Percentiles rank a stretch among this genome's conserved stretches.
These are phyloP conservation scores for Trissoscelio sp. DNA, from an alignment of 2,888 invertebrate species.

Conservation along the genomic window DNA sequence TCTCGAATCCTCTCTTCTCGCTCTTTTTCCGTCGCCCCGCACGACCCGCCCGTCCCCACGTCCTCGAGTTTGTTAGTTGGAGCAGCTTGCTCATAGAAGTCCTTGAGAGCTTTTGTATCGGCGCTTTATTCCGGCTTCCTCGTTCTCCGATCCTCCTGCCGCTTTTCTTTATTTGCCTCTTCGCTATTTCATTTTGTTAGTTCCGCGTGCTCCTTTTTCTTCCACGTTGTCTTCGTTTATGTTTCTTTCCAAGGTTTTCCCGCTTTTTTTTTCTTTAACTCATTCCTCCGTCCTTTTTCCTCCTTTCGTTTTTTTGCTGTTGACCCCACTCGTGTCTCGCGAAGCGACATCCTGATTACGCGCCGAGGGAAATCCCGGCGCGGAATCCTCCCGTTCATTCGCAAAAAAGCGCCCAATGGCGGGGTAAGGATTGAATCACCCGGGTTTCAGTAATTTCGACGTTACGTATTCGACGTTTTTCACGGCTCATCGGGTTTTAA, in stretches of 20 bases:
- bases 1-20: slow-evolving; percentile 80
- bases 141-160: slow-evolving; percentile 52
- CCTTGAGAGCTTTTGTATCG: slow-evolving; percentile 70
- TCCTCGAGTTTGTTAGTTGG: slow-evolving; percentile 75
- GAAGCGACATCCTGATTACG: slow-evolving; percentile 43
- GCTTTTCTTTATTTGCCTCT: slow-evolving; percentile 67
- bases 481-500: slow-evolving; percentile 66
- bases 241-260: slow-evolving; percentile 35
- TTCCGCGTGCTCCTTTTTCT: slow-evolving; percentile 43
- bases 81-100: slow-evolving; percentile 75
- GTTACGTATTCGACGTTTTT: slow-evolving; percentile 40
- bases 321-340: slow-evolving; percentile 24
- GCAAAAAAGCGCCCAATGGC: no score
- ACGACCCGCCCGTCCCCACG: slow-evolving; percentile 60
- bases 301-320: slow-evolving; percentile 8
- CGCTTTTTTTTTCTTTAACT: slow-evolving; percentile 26
- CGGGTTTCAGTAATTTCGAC: slow-evolving; percentile 15
- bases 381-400: background rate
- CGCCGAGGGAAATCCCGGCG: slow-evolving; percentile 21
- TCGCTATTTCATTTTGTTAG: slow-evolving; percentile 66
- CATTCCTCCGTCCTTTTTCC: slow-evolving; percentile 1
- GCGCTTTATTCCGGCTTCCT: slow-evolving; percentile 69
- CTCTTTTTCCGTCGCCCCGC: slow-evolving; percentile 68
- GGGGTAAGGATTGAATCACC: no score
- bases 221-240: slow-evolving; percentile 40